phyloP scores from a whole-genome alignment of 2,888 invertebrate genomes.

The Harpalus rubripes region DNA sequence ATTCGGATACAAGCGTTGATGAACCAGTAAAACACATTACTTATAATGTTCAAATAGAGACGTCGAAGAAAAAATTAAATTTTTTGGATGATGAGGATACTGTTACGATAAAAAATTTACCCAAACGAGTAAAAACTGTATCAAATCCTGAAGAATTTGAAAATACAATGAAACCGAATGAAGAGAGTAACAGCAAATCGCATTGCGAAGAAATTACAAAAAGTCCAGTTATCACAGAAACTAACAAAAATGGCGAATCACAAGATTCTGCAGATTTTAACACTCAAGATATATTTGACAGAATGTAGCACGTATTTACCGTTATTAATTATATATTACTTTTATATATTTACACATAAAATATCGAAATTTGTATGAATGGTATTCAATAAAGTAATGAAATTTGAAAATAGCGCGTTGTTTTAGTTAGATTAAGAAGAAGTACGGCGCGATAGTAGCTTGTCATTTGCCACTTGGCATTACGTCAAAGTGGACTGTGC shows the following conservation, averaged over 20 bases:
- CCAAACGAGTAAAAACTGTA: conserved; percentile 69
- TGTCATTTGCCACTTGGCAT: conserved; percentile 74
- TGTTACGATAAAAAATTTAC: conserved; percentile 66
- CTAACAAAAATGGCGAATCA: conserved; percentile 64
- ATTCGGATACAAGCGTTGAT: conserved; percentile 68
- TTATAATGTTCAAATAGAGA: conserved; percentile 67
- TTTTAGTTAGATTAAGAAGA: neutral
- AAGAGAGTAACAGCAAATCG: conserved; percentile 17
- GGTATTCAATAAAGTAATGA: too few relatives aligned
- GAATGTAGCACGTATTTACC: conserved; percentile 56
- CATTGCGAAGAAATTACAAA: conserved; percentile 44
- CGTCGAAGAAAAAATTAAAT: conserved; percentile 68
- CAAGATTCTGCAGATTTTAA: conserved; percentile 70
- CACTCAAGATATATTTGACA: conserved; percentile 73
- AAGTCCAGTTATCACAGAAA: conserved; percentile 48
- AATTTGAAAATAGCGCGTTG: conserved; percentile 40
- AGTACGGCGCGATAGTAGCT: conserved; percentile 52
- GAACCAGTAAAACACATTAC: conserved; percentile 64
- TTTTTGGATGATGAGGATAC: conserved; percentile 68
- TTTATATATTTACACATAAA: conserved; percentile 20
- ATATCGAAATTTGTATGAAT: conserved; percentile 8
- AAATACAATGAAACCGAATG: neutral
- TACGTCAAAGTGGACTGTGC: conserved; percentile 72
- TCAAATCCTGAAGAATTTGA: neutral
- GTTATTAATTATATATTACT: conserved; percentile 2